Conservation (phyloP, 2,888 invertebrate genomes). For the Pseudoips prasinana region DNA sequence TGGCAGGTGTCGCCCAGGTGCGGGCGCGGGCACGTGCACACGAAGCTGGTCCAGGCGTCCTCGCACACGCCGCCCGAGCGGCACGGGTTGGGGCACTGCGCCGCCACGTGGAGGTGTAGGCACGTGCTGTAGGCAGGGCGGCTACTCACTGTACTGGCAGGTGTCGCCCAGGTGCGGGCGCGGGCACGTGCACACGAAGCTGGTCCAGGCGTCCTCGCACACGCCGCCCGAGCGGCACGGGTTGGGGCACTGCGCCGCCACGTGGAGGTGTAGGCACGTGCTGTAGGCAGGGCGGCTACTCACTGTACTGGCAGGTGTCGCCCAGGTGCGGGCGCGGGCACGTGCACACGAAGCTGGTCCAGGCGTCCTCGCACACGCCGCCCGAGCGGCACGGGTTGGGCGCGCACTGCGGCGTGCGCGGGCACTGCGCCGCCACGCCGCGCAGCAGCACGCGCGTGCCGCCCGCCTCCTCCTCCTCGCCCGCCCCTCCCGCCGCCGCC, state of each 20-base stretch:
- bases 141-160: conserved; percentile 86
- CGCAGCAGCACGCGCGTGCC: conserved; percentile 4
- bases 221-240: conserved; percentile 93
- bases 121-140: too few species aligned
- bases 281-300: conserved; percentile 86
- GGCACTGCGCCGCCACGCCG: conserved; percentile 85
- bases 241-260: conserved; percentile 83
- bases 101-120: too few species aligned
- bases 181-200: conserved; percentile 92
- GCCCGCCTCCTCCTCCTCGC: conserved; percentile 79
- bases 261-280: conserved; percentile 92
- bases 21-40: conserved; percentile 93
- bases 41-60: conserved; percentile 93
- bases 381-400: conserved; percentile 94
- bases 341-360: conserved; percentile 92
- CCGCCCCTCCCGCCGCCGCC: conserved; percentile 27
- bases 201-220: conserved; percentile 95
- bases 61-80: conserved; percentile 92
- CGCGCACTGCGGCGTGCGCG: conserved; percentile 88
- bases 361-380: conserved; percentile 93
- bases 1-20: conserved; percentile 93
- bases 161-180: conserved; percentile 92
- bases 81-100: conserved; percentile 88
- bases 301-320: conserved; percentile 88
- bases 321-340: conserved; percentile 95